Conservation (phyloP, 2,888 invertebrate species). For the Sclerodermus sp. region DNA sequence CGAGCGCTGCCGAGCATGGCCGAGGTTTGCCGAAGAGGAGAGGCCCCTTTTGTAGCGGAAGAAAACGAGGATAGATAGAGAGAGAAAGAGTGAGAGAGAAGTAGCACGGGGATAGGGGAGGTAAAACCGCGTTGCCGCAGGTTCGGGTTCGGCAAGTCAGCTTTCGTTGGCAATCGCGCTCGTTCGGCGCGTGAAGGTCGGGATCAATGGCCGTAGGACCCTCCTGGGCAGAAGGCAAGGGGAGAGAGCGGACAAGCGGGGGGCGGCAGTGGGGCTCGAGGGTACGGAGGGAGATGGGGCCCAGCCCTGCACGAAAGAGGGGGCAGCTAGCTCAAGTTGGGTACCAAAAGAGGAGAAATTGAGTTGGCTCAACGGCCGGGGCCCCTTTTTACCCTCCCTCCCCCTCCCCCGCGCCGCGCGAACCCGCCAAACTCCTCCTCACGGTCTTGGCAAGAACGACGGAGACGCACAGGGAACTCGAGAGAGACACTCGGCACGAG, state of each 20-base stretch:
- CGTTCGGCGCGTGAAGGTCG: slow-evolving; percentile 59
- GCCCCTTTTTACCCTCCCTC: slow-evolving; percentile 16
- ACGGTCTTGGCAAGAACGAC: background rate
- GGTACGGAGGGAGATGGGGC: background rate
- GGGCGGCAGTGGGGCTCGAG: background rate
- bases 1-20: too few relatives aligned
- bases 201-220: slow-evolving; percentile 58
- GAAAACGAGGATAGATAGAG: background rate
- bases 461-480: background rate
- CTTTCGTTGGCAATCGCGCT: slow-evolving; percentile 52
- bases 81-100: slow-evolving; percentile 1
- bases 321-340: slow-evolving; percentile 33
- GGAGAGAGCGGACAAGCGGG: slow-evolving; percentile 3
- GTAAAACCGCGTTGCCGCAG: slow-evolving; percentile 46
- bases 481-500: too few relatives aligned
- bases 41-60: too few relatives aligned
- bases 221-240: slow-evolving; percentile 23
- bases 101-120: background rate
- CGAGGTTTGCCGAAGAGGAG: too few relatives aligned
- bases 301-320: background rate
- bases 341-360: slow-evolving; percentile 41
- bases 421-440: slow-evolving; percentile 3
- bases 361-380: slow-evolving; percentile 34
- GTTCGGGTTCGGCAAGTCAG: slow-evolving; percentile 55
- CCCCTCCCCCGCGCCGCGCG: slow-evolving; percentile 4